Evolutionary conservation across 2,888 invertebrate genomes (phyloP), one percentile per base, ranked within the genome.

Genomic region (Leptopterna dolabrata): DNA sequence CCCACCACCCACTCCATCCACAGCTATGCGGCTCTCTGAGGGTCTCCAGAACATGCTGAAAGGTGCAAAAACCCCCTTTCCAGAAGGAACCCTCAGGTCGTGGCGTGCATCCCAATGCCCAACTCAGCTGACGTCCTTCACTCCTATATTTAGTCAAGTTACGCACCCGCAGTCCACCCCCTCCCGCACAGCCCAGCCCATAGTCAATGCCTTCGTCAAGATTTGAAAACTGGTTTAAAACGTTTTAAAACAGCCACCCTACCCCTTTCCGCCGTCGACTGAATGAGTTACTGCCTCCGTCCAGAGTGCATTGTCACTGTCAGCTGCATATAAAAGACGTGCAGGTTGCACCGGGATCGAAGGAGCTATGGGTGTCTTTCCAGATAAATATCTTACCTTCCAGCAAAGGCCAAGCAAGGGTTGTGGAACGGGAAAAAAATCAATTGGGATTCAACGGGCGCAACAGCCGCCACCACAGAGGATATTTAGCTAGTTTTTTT

Each of bases 221-320:
- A 88, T 87, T 88, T 88, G 88, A 88, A 88, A 88, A 87, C 88
- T 87, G 88, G 88, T 88, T 88, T 88, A 88, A 87, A 88, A 88
- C 86, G 85, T 88, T 88, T 88, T 88, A 86, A 86, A 86, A 88
- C 85, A 85, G 83, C 78, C 85, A 73, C 73, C 86, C 86, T 80
- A 51, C 63, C 36, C 45, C 55, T 78, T 80, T 43, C 86, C 29
- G 81, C 55, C 43, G 47, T 86, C 29, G 80, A 73, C 88, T 86
- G 86, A 88, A 88, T 88, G 88, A 88, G 87, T 88, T 88, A 88
- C 88, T 76, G 87, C 83, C 88, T 83, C 87, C 83, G 30, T 55
- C 45, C 47, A 19, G 41, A 71, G 43, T 82, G 88, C 87, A 88
- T 88, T 88, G 88, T 88, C 87, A 87, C 87, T 87, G 87, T 87